Base-by-base conservation (phyloP, 2,888 invertebrate genomes). In the Caenorhabditis doughertyi region DNA sequence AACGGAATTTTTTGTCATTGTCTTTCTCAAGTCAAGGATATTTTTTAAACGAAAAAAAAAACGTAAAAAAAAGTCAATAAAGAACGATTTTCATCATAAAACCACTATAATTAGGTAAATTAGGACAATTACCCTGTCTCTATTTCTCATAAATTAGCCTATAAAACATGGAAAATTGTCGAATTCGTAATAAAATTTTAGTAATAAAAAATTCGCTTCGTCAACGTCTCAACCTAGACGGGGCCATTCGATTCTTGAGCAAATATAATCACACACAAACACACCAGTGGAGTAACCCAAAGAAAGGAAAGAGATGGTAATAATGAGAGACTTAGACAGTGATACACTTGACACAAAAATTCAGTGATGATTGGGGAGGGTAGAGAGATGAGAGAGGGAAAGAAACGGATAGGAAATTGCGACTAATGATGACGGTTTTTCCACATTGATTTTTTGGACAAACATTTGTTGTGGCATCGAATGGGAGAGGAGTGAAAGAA, bases 371-470 rank as follows among this genome's bases (percentile, higher is more conserved):
- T 49, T n/a, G n/a, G 65, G 35, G 18, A 21, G 21, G n/a, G 42
- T 11, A 27, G 51, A 23, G 51, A 27, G 29, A 49, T 32, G 62
- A n/a, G 3, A 65, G 2, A 2, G 32, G 23, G 21, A 16, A 18
- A 25, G 49, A 25, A 47, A 25, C 27, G 42, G 29, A 44, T 27
- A 23, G 47, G 39, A 49, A 65, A 65, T 65, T 65, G 65, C 49
- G 47, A 65, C 49, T 67, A 39, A 39, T 72, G 16, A 53, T 53
- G 32, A 44, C 23, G 58, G 49, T 47, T 71, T 70, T 21, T n/a
- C n/a, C n/a, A n/a, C 2, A 47, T 71, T 56, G 56, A 71, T 44
- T 71, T 71, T 47, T 49, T 56, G n/a, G 49, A 49, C 13, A 64
- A 55, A 55, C 27, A 55, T 53, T 53, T 23, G 27, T 21, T 2